A percentile compares a stretch with the other conserved stretches of the same genome.
These are phyloP conservation scores for Trogon melanurus DNA, from an alignment of 2,113 vertebrate species.

Conservation along the genomic window DNA sequence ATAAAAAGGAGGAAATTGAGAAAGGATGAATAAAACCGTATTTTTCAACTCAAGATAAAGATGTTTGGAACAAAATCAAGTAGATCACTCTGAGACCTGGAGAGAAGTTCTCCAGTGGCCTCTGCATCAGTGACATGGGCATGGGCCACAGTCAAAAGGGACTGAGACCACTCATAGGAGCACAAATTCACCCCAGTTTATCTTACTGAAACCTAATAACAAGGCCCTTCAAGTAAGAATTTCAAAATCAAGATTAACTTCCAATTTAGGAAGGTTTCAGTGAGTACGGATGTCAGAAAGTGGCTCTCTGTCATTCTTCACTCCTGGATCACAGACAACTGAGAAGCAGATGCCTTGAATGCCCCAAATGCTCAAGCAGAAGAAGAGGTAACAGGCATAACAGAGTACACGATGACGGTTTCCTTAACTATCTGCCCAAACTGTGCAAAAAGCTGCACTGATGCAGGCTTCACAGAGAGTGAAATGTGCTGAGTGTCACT, in stretches of 20 bases:
- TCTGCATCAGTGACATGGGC: neutral
- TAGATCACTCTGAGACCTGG: neutral
- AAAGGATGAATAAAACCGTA: neutral
- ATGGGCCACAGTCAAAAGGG: neutral
- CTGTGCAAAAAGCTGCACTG: neutral
- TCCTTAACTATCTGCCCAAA: neutral
- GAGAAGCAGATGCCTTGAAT: neutral
- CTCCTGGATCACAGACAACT: neutral
- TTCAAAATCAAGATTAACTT: neutral
- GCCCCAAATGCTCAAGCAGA: neutral
- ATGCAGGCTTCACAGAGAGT: neutral
- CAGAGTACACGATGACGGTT: accelerated
- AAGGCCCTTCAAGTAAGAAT: neutral
- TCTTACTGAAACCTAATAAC: neutral
- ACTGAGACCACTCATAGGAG: neutral
- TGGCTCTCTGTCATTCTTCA: neutral
- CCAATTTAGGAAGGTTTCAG: neutral
- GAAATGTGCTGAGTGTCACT: neutral
- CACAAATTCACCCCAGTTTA: neutral
- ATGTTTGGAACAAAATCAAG: neutral
- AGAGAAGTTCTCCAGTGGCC: neutral
- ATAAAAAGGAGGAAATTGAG: neutral
- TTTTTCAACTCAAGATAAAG: neutral
- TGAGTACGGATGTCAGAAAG: neutral
- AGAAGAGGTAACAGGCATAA: neutral